Evolutionary conservation across 2,113 vertebrate species (phyloP).

Genomic region (Podarcis raffonei): DNA sequence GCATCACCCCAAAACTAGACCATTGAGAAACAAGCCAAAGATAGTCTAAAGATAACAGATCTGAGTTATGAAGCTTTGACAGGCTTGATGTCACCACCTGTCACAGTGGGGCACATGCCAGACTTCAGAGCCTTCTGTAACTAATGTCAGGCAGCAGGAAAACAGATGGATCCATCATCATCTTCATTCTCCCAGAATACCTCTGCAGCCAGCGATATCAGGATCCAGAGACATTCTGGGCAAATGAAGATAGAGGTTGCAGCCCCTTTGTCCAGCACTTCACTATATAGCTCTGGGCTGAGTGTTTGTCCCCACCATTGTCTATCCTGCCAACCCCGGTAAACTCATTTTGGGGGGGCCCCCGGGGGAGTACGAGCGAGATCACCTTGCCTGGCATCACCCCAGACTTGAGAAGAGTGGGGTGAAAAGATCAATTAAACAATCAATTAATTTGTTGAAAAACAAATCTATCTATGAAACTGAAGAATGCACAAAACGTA

Average conservation of each 20-base stretch:
- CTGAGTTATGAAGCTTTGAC: neutral
- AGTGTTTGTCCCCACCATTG: too few relatives aligned
- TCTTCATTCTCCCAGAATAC: neutral
- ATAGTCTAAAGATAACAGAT: neutral
- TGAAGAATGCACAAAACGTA: neutral
- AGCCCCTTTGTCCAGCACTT: neutral
- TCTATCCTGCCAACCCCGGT: neutral
- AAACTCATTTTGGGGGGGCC: neutral
- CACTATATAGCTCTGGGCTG: neutral
- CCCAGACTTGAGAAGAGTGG: neutral
- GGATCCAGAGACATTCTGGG: neutral
- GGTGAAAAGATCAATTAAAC: neutral
- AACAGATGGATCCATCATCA: neutral
- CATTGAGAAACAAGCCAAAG: neutral
- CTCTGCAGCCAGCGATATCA: neutral
- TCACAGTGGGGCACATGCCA: neutral
- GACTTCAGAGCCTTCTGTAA: neutral
- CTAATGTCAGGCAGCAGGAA: neutral
- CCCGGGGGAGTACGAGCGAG: neutral
- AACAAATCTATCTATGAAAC: neutral
- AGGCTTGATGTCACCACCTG: neutral
- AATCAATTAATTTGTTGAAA: neutral
- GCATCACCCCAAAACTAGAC: neutral
- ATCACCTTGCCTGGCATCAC: neutral
- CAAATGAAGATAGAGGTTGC: neutral